Base-by-base conservation (phyloP, 1,140 invertebrate species). In the Trichonephila inaurata region DNA sequence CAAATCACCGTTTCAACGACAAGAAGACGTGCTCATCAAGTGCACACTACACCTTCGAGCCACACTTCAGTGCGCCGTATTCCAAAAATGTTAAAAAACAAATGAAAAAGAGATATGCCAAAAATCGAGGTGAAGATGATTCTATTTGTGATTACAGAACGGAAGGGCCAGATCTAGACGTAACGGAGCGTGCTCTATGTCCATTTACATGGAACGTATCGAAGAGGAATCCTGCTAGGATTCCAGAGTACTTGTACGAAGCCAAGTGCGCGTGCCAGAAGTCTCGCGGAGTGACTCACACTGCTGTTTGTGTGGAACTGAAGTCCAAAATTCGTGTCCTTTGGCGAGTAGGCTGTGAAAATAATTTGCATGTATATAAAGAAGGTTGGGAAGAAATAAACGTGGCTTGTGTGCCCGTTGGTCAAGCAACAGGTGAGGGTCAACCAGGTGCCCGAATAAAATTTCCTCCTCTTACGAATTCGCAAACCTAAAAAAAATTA, bases 361-460 rank as follows among this genome's bases (percentile, higher is more conserved):
- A 69, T n/a, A 12, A 18, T 4, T 21, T 24, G 8, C 81, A 85
- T 24, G 44, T 62, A 0, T 92, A 85, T 66, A 28, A 44, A 24
- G 90, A 83, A 85, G 90, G 90, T 2, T 92, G 77, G 77, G 90
- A 92, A 14, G 90, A 92, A 69, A 58, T 92, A 6, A 19, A 18
- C 18, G 81, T 92, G 12, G 77, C 90, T 2, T 92, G 90, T 40
- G 82, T 85, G 1, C 90, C 90, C 6, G 64, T 69, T 69, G 19
- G 19, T 69, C 19, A 21, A 10, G 19, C 19, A 24, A 69, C 64
- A 21, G 19, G 64, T 21, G 24, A 69, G 64, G 10, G 51, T 51
- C 51, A 51, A 51, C 51, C 51, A 8, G 51, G 51, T 5, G 51
- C 51, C 2, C 51, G 1, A 51, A 51, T 51, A 51, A 51, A 51